Evolutionary conservation across 2,888 invertebrate species (phyloP), one percentile per base, ranked within the genome.

Genomic region (Balanococcus diminutus): DNA sequence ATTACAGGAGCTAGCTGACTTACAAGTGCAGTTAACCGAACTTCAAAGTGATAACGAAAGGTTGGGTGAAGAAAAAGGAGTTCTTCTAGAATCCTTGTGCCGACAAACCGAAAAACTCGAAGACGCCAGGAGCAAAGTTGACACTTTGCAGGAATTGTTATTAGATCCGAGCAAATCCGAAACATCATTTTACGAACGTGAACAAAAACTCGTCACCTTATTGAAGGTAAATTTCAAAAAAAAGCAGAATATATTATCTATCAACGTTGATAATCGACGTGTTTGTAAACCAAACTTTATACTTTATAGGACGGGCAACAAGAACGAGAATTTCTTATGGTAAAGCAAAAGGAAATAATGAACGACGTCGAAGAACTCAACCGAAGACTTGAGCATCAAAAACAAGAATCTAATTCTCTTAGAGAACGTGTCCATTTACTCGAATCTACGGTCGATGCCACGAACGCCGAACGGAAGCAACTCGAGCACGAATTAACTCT

Each of bases 91-190:
- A 90, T 97, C 97, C 22, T 91, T 98, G 56, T 97, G 96, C 89
- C 92, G 96, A 22, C 98, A 98, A 91, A 97, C 97, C 0, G 97
- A 97, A 90, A 95, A 96, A 89, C 91, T 98, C 0, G 96, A 97
- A 89, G 96, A 97, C 89, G 94, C 95, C 36, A 92, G 97, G 86
- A 93, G 94, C 8, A 95, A 94, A 90, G 95, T 96, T 87, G 96
- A 95, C 88, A 95, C 95, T 0, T 90, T 98, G 75, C 96, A 96
- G 89, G 95, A 95, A 89, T 90, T 97, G 84, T 90, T 95, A 83
- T 91, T 95, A 83, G 93, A 93, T 87, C 86, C 87, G 42, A 87
- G 86, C 72, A 87, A 87, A 28, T 90, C 90, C 8, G 94, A 95
- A 88, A 89, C 90, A 28, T 89, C 90, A 16, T 90, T 90, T 87